Percentiles rank a stretch among this genome's conserved stretches.
Conservation (phyloP, 1,140 invertebrate genomes). For the Schlechtendalia chinensis region DNA sequence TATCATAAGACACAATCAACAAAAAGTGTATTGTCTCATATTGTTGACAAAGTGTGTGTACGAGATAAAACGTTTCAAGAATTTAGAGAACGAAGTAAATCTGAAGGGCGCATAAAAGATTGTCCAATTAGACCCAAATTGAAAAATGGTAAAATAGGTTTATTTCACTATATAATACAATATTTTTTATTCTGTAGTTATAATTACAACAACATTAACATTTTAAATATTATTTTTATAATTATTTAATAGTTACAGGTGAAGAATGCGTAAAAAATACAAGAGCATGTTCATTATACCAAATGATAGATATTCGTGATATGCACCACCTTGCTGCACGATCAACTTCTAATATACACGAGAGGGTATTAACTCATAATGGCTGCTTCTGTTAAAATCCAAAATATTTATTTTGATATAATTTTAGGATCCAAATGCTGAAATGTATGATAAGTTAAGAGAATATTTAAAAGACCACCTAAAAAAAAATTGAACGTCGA, state of each 20-base stretch:
- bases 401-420: background rate
- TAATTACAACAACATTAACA: background rate
- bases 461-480: conserved; percentile 59
- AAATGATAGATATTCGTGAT: conserved; percentile 40
- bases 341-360: conserved; percentile 41
- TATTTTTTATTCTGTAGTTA: background rate
- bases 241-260: background rate
- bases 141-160: background rate
- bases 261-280: conserved; percentile 37
- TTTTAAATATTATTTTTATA: background rate
- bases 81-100: conserved; percentile 50
- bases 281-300: conserved; percentile 42
- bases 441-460: conserved; percentile 51
- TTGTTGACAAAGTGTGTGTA: conserved; percentile 16
- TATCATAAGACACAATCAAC: conserved; percentile 40
- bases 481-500: conserved; percentile 58
- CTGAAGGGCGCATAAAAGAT: conserved; percentile 50
- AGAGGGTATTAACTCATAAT: background rate
- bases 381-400: background rate
- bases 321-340: conserved; percentile 23
- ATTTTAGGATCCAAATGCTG: conserved; percentile 44
- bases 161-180: background rate
- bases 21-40: conserved; percentile 35
- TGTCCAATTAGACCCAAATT: conserved; percentile 32
- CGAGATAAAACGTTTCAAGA: conserved; percentile 38